phyloP scores from a whole-genome alignment of 2,797 vertebrate species.

The Mormyrus proboscirostris region DNA sequence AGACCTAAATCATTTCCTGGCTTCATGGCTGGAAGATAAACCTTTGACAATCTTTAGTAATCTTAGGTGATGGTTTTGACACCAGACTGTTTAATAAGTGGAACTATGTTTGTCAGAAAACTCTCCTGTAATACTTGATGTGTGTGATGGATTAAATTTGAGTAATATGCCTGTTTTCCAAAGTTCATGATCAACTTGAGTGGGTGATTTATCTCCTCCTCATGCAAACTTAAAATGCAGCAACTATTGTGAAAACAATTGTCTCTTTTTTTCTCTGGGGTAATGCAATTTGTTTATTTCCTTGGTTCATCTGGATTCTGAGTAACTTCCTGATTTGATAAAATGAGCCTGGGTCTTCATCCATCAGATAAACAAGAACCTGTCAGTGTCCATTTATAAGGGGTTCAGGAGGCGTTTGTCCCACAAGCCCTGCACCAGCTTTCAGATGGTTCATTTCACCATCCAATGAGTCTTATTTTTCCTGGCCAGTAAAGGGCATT shows the following conservation, averaged over 20 bases:
- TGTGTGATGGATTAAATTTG: not conserved
- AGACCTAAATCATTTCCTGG: not conserved
- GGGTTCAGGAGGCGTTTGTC: not conserved
- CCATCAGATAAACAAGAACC: conserved; percentile 8
- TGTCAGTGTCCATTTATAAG: not conserved
- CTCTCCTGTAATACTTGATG: not conserved
- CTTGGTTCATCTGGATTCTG: conserved; percentile 9
- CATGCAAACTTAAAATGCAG: conserved; percentile 1
- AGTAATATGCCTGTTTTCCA: not conserved
- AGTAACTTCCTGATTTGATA: conserved; percentile 6
- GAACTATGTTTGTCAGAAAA: not conserved
- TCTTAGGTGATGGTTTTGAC: not conserved
- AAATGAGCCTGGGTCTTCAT: not conserved
- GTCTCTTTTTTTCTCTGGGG: not conserved
- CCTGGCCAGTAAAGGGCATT: not conserved
- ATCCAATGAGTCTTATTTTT: not conserved
- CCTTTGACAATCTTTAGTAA: conserved; percentile 4
- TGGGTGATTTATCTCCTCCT: not conserved
- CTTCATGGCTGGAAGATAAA: not conserved
- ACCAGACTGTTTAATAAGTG: not conserved
- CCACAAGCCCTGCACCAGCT: not conserved
- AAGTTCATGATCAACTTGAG: not conserved
- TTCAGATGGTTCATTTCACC: not conserved
- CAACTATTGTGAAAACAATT: conserved; percentile 2
- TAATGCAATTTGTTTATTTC: conserved; percentile 18